A percentile compares a stretch with the other conserved stretches of the same genome.
These are phyloP conservation scores for Aphaenogaster floridana DNA, from an alignment of 1,140 invertebrate species.

Conservation along the genomic window DNA sequence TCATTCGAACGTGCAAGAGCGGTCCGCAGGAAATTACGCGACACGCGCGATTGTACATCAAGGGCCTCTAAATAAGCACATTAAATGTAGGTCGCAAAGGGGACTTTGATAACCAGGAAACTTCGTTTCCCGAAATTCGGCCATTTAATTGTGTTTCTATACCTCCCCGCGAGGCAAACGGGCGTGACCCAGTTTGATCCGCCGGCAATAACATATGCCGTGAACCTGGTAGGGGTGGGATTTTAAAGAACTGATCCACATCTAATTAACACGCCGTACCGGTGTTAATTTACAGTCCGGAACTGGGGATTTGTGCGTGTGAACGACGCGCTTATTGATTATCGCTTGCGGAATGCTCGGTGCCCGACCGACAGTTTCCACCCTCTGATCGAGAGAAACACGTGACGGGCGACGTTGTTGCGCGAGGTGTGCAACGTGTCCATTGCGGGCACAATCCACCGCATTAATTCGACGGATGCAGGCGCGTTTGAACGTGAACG, in stretches of 20 bases:
- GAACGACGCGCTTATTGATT: constrained; percentile 41
- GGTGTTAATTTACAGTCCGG: background rate
- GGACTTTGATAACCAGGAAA: background rate
- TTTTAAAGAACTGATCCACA: background rate
- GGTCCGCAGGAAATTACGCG: background rate
- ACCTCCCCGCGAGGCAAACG: background rate
- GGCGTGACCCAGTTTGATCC: background rate
- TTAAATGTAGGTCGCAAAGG: background rate
- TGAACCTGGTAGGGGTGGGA: background rate
- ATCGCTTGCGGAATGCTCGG: constrained; percentile 7
- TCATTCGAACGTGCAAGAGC: background rate
- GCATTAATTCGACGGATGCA: constrained; percentile 31
- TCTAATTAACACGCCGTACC: constrained; percentile 14
- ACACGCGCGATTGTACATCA: constrained; percentile 4
- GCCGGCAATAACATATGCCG: background rate
- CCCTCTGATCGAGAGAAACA: constrained; percentile 10
- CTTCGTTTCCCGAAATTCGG: background rate
- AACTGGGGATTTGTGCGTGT: background rate
- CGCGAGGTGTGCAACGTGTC: constrained; percentile 13
- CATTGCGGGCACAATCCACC: constrained; percentile 22
- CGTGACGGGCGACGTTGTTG: constrained; percentile 9
- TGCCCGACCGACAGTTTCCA: background rate
- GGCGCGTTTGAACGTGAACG: constrained; percentile 6
- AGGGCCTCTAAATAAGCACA: background rate
- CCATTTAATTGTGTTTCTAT: background rate